These are phyloP conservation scores for Drosophila picticornis DNA, from an alignment of 2,888 invertebrate genomes.

Conservation along the genomic window DNA sequence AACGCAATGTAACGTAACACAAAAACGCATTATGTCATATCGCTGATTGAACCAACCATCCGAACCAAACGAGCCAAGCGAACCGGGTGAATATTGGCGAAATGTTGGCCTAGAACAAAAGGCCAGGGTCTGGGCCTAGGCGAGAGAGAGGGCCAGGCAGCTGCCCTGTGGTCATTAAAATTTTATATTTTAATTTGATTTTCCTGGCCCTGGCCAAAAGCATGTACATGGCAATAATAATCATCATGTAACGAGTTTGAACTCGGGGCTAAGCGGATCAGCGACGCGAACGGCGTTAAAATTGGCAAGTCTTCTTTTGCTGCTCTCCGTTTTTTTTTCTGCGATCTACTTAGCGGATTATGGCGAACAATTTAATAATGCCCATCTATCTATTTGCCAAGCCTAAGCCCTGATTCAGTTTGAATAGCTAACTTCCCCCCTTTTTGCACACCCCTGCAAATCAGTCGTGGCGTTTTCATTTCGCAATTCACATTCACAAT, in stretches of 20 bases:
- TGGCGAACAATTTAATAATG: constrained; percentile 64
- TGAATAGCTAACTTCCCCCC: constrained; percentile 27
- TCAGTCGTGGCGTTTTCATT: constrained; percentile 42
- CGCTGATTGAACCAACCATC: constrained; percentile 76
- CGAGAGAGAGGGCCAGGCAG: constrained; percentile 6
- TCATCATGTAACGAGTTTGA: constrained; percentile 71
- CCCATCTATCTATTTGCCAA: constrained; percentile 40
- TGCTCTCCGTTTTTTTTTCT: not conserved
- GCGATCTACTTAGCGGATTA: constrained; percentile 67
- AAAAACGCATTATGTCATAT: constrained; percentile 80
- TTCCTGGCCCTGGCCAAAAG: constrained; percentile 61
- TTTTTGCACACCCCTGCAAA: not conserved
- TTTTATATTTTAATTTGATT: constrained; percentile 80
- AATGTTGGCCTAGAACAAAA: constrained; percentile 72
- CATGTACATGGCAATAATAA: constrained; percentile 55
- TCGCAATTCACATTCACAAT: constrained; percentile 50
- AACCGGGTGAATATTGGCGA: constrained; percentile 54
- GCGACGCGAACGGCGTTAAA: constrained; percentile 44
- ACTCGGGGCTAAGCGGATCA: constrained; percentile 67
- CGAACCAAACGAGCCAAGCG: constrained; percentile 38
- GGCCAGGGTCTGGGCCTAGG: constrained; percentile 28
- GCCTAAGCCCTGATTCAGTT: constrained; percentile 69
- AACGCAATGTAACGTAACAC: constrained; percentile 69
- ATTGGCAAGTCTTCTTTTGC: constrained; percentile 47
- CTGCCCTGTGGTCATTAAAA: constrained; percentile 72